A percentile compares a stretch with the other conserved stretches of the same genome.
Conservation (phyloP, 2,888 invertebrate genomes). For the Cartodere bifasciata region DNA sequence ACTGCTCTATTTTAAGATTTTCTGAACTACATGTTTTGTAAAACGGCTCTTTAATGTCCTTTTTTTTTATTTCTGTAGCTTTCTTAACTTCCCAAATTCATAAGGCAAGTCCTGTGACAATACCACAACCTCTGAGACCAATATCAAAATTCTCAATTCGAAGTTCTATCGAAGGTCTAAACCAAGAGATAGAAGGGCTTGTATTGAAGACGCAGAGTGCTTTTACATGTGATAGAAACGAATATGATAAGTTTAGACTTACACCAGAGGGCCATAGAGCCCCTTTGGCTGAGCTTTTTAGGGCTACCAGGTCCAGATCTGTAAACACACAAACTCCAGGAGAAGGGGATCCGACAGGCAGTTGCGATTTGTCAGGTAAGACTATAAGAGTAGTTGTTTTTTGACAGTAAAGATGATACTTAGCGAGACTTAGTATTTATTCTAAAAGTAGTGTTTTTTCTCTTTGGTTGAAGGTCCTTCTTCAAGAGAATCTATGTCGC, state of each 20-base stretch:
- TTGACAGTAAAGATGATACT: conserved; percentile 1
- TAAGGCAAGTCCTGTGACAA: conserved; percentile 44
- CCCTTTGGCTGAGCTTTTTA: conserved; percentile 64
- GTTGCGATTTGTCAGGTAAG: conserved; percentile 58
- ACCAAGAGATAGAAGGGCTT: conserved; percentile 74
- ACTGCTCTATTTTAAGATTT: conserved; percentile 2
- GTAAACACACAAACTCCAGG: conserved; percentile 81
- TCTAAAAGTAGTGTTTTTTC: too few species aligned
- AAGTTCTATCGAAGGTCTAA: conserved; percentile 75
- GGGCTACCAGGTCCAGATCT: conserved; percentile 41
- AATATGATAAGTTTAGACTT: conserved; percentile 41
- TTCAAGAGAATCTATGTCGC: conserved; percentile 53
- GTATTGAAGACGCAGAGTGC: conserved; percentile 45
- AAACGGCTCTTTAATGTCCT: too few species aligned
- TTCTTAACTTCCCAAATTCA: conserved; percentile 27
- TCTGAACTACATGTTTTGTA: too few species aligned
- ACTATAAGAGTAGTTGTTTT: conserved; percentile 5
- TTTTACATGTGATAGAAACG: conserved; percentile 20
- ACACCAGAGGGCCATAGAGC: conserved; percentile 80
- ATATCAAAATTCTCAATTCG: conserved; percentile 56
- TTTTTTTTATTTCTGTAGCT: conserved; percentile 22
- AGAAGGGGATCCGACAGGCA: conserved; percentile 46
- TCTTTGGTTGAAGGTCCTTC: conserved; percentile 45
- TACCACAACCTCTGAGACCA: conserved; percentile 42
- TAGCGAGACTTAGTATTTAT: conserved; percentile 10